phyloP scores from a whole-genome alignment of 2,113 vertebrate genomes.

The Leptocoma aspasia region DNA sequence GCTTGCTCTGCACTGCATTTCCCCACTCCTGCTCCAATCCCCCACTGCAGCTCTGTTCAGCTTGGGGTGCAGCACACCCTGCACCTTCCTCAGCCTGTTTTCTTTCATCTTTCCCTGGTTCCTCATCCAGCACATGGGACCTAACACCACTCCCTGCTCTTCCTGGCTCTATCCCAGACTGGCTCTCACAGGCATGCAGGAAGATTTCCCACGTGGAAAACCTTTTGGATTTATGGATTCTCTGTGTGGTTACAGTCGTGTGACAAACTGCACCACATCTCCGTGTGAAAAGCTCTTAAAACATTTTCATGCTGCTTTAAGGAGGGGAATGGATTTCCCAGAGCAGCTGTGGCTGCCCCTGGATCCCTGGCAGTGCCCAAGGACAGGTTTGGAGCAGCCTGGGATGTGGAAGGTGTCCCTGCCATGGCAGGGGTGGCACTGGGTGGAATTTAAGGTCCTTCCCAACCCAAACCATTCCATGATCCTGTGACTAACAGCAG shows the following conservation, averaged over 20 bases:
- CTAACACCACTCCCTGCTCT: background rate
- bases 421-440: background rate
- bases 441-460: background rate
- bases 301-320: background rate
- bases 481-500: background rate
- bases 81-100: background rate
- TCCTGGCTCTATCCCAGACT: background rate
- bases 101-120: background rate
- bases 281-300: background rate
- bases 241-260: background rate
- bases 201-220: background rate
- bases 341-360: background rate
- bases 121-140: background rate
- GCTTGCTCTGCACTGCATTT: background rate
- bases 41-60: background rate
- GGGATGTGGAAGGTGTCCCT: background rate
- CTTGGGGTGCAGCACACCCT: background rate
- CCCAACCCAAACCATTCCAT: background rate
- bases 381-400: background rate
- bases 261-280: background rate
- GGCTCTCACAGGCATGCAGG: background rate
- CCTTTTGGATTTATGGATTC: background rate
- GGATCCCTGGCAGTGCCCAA: background rate
- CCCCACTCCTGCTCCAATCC: background rate
- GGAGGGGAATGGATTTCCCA: background rate